A percentile compares a stretch with the other conserved stretches of the same genome.
Conservation (phyloP, 1,140 invertebrate genomes). For the Orius insidiosus region DNA sequence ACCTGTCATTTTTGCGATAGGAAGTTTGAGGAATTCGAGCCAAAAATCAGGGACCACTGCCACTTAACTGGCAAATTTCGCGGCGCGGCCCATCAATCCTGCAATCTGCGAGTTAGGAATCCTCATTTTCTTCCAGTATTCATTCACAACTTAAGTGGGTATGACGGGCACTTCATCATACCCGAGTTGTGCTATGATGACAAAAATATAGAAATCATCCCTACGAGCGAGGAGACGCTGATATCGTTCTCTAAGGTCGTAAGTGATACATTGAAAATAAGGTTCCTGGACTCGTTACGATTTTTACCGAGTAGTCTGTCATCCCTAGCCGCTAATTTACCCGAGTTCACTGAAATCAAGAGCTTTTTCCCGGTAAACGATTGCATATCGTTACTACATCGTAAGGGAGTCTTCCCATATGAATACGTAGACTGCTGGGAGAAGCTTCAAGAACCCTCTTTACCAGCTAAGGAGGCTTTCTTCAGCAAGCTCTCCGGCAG, state of each 20-base stretch:
- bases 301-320: background rate
- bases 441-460: constrained; percentile 19
- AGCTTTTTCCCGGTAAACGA: background rate
- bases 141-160: constrained; percentile 27
- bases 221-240: constrained; percentile 27
- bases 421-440: no score
- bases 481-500: no score
- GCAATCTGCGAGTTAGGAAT: constrained; percentile 23
- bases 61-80: constrained; percentile 22
- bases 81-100: constrained; percentile 21
- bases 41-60: constrained; percentile 21
- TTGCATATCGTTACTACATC: no score
- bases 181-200: constrained; percentile 21
- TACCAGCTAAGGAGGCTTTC: no score
- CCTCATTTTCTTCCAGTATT: constrained; percentile 23
- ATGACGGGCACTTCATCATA: constrained; percentile 26
- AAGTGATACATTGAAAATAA: no score
- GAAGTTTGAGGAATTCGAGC: background rate
- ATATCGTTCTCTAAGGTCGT: constrained; percentile 1
- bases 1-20: background rate
- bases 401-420: no score
- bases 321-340: background rate
- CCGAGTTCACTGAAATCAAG: background rate
- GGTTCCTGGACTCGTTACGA: background rate
- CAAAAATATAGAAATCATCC: constrained; percentile 23